Percentiles rank a stretch among this genome's conserved stretches.
These are phyloP conservation scores for Pelagia noctiluca DNA, from an alignment of 30 jellyfish, hydroid and myxozoan genomes.

Conservation along the genomic window DNA sequence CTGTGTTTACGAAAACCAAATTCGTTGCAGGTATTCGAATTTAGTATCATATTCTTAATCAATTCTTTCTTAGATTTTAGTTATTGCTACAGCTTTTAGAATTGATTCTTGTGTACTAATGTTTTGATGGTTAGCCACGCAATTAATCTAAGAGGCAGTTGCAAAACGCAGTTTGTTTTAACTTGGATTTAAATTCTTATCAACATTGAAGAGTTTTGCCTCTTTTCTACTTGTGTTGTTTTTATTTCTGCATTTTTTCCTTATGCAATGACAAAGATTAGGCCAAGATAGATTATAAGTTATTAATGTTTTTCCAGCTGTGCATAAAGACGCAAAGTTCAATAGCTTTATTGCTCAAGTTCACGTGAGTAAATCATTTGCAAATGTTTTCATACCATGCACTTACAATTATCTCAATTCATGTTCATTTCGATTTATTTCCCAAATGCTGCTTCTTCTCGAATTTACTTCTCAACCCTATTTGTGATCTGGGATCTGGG, in stretches of 20 bases:
- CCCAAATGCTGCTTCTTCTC: neutral
- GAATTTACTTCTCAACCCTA: neutral
- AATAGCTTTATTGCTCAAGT: conserved; percentile 31
- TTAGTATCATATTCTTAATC: neutral
- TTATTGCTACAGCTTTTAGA: too few relatives aligned
- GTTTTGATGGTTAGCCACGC: too few relatives aligned
- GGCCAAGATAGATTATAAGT: neutral
- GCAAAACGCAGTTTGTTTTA: too few relatives aligned
- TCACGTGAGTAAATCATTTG: conserved; percentile 26
- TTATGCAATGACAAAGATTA: too few relatives aligned
- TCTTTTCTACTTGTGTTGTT: neutral
- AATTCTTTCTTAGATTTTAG: too few relatives aligned
- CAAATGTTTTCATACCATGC: neutral
- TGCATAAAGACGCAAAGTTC: conserved; percentile 58
- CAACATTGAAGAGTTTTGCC: neutral
- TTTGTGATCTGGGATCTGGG: neutral
- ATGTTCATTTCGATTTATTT: neutral
- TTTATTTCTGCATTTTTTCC: neutral
- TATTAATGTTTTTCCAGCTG: conserved; percentile 18
- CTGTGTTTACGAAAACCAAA: conserved; percentile 27
- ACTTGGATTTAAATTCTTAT: neutral
- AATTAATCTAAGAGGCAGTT: too few relatives aligned
- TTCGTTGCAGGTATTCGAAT: conserved; percentile 47
- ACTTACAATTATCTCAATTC: neutral
- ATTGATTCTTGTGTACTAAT: too few relatives aligned